Conservation (phyloP, 1,140 invertebrate genomes). For the Scaptomyza graminum region DNA sequence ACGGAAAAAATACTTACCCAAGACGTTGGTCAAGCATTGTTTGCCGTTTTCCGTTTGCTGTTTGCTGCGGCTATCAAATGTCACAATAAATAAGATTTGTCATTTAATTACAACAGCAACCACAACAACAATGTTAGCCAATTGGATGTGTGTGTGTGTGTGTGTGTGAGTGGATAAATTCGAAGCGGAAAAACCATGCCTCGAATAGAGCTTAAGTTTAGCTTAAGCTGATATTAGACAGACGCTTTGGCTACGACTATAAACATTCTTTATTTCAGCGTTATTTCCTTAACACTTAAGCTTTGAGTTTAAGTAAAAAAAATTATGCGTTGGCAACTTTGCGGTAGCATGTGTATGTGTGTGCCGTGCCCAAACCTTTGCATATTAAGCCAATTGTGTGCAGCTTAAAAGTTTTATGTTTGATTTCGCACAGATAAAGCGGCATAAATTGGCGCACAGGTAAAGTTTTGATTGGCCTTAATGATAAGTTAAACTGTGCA, state of each 20-base stretch:
- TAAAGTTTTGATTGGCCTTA: constrained; percentile 74
- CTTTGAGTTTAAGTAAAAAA: constrained; percentile 39
- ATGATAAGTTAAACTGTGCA: constrained; percentile 71
- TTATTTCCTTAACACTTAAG: constrained; percentile 45
- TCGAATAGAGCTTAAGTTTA: constrained; percentile 44
- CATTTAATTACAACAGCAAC: constrained; percentile 59
- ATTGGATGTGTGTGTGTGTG: background rate
- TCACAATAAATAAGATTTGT: constrained; percentile 81
- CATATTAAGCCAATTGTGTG: constrained; percentile 77
- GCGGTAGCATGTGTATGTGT: background rate
- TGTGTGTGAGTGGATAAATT: constrained; percentile 22
- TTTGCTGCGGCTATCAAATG: constrained; percentile 66
- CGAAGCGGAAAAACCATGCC: constrained; percentile 23
- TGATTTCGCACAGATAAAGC: constrained; percentile 75
- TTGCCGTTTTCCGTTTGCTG: constrained; percentile 29
- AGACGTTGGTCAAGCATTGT: constrained; percentile 38
- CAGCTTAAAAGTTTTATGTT: constrained; percentile 77
- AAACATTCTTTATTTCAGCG: constrained; percentile 30
- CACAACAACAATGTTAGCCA: background rate
- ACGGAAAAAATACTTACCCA: constrained; percentile 30
- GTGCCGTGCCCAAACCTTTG: constrained; percentile 26
- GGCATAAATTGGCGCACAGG: constrained; percentile 73
- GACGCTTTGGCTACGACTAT: constrained; percentile 25
- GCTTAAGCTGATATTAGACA: constrained; percentile 57
- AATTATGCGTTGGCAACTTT: constrained; percentile 49